Evolutionary conservation across 2,797 vertebrate species (phyloP).

Genomic region (Parambassis ranga): DNA sequence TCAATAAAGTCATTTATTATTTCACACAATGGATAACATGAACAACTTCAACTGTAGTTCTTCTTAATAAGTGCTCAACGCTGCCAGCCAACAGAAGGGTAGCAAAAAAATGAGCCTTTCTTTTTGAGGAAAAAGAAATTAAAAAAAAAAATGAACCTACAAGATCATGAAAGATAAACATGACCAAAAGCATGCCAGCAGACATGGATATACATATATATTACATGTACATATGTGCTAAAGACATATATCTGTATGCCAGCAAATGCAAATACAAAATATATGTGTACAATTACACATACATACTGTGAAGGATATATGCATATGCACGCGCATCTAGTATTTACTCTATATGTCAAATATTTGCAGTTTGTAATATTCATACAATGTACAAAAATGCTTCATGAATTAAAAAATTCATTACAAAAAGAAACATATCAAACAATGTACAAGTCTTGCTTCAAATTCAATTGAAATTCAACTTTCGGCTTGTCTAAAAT

Average conservation of each 20-base stretch:
- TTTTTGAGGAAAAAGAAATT: constrained; percentile 84
- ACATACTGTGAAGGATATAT: constrained; percentile 85
- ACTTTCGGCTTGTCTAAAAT: constrained; percentile 99
- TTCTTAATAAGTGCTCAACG: constrained; percentile 97
- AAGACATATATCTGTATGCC: constrained; percentile 84
- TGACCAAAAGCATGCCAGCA: constrained; percentile 98
- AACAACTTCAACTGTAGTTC: constrained; percentile 97
- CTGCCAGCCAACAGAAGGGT: constrained; percentile 95
- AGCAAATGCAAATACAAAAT: constrained; percentile 83
- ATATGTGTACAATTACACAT: constrained; percentile 83
- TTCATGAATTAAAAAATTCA: constrained; percentile 99
- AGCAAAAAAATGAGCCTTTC: constrained; percentile 96
- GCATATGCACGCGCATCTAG: constrained; percentile 85
- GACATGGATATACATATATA: constrained; percentile 88
- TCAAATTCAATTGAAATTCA: constrained; percentile 99
- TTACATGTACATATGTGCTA: constrained; percentile 85
- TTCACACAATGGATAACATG: constrained; percentile 99
- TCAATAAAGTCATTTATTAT: constrained; percentile 93
- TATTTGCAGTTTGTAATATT: constrained; percentile 88
- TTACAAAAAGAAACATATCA: constrained; percentile 99
- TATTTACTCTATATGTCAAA: constrained; percentile 87
- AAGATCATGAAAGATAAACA: constrained; percentile 97
- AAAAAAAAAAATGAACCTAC: constrained; percentile 86
- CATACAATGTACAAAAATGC: constrained; percentile 99
- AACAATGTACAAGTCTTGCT: constrained; percentile 99